phyloP scores from a whole-genome alignment of 1,140 invertebrate species.

The Drosophila yakuba region DNA sequence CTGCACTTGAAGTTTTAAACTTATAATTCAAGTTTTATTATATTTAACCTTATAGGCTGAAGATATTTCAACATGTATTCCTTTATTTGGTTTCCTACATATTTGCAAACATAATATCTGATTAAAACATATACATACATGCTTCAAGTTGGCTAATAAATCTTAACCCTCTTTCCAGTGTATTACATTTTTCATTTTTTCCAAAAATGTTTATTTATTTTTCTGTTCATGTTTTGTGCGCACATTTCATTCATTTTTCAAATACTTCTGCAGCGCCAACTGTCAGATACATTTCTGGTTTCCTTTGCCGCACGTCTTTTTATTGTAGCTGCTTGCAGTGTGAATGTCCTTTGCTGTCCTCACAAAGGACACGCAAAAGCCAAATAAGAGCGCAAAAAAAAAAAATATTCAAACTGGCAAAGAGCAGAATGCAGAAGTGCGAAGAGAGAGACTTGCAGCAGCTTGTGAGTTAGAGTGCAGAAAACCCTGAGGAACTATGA shows the following conservation, averaged over 20 bases:
- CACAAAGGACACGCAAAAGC: slow-evolving; percentile 70
- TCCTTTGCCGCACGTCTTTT: slow-evolving; percentile 39
- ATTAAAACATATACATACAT: too few relatives aligned
- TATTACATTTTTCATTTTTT: neutral
- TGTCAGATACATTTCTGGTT: slow-evolving; percentile 71
- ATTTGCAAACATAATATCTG: too few relatives aligned
- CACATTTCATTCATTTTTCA: slow-evolving; percentile 70
- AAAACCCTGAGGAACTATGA: neutral
- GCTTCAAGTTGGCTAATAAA: neutral
- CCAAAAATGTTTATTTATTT: slow-evolving; percentile 1
- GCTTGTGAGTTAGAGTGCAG: slow-evolving; percentile 1
- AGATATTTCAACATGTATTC: too few relatives aligned
- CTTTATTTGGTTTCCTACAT: too few relatives aligned
- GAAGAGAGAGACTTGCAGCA: slow-evolving; percentile 20
- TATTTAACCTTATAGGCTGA: too few relatives aligned
- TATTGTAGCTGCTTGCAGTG: slow-evolving; percentile 57
- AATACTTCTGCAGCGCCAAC: slow-evolving; percentile 67
- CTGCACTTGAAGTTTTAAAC: neutral
- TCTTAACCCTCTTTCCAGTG: neutral
- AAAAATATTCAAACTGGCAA: neutral
- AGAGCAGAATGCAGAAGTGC: slow-evolving; percentile 14
- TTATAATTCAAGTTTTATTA: too few relatives aligned
- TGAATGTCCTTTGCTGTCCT: slow-evolving; percentile 72
- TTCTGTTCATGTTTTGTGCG: slow-evolving; percentile 15
- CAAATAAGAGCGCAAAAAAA: slow-evolving; percentile 4